Percentiles rank a stretch among this genome's conserved stretches.
phyloP scores from a whole-genome alignment of 1,140 invertebrate genomes.

The Phocides pigmalion region DNA sequence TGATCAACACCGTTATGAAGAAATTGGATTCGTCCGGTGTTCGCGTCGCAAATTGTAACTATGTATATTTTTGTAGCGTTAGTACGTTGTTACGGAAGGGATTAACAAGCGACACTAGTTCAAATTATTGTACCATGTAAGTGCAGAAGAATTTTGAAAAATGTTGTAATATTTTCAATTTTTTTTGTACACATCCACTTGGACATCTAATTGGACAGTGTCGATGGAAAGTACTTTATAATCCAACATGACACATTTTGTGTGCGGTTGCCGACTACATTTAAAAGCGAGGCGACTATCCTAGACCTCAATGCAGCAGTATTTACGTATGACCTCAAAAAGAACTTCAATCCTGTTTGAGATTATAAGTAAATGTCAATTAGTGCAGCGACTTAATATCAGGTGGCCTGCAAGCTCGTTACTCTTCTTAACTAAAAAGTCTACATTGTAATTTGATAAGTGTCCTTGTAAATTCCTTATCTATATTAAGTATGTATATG shows the following conservation, averaged over 20 bases:
- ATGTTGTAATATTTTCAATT: slow-evolving; percentile 18
- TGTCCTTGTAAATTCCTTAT: slow-evolving; percentile 32
- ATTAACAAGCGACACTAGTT: slow-evolving; percentile 11
- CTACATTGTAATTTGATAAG: slow-evolving; percentile 16
- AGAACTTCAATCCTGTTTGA: no score
- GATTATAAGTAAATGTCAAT: no score
- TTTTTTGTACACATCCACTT: slow-evolving; percentile 14
- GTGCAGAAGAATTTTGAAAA: slow-evolving; percentile 31
- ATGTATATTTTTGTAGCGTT: slow-evolving; percentile 37
- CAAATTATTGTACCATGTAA: slow-evolving; percentile 14
- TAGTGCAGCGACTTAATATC: no score
- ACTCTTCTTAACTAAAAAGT: no score
- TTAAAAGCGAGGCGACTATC: no score
- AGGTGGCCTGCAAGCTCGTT: no score
- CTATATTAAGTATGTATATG: slow-evolving; percentile 54
- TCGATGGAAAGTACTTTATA: no score
- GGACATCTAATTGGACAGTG: no score
- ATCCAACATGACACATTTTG: no score
- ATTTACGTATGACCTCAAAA: no score
- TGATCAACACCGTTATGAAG: slow-evolving; percentile 71
- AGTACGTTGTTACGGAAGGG: slow-evolving; percentile 16
- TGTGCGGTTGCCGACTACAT: no score
- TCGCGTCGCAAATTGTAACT: slow-evolving; percentile 63
- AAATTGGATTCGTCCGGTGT: slow-evolving; percentile 75
- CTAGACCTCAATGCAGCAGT: no score